Percentiles rank a stretch among this genome's conserved stretches.
phyloP scores from a whole-genome alignment of 2,797 vertebrate species.

The Argentina silus region DNA sequence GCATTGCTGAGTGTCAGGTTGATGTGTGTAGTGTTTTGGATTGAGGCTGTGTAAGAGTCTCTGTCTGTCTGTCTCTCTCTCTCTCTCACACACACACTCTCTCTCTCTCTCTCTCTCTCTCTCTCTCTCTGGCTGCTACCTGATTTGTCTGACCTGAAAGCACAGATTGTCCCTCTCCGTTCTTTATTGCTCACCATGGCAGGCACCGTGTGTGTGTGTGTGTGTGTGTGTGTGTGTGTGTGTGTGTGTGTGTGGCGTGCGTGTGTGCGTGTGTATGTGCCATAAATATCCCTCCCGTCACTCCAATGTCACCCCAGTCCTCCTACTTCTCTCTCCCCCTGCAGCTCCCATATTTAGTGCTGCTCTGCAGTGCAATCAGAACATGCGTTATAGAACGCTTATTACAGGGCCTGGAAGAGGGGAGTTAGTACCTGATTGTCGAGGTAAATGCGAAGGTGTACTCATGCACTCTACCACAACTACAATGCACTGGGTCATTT shows the following conservation, averaged over 20 bases:
- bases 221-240: slow-evolving; percentile 17
- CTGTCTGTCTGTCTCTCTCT: slow-evolving; percentile 16
- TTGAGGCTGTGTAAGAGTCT: neutral
- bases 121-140: slow-evolving; percentile 1
- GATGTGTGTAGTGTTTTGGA: too few relatives aligned
- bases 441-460: neutral
- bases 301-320: neutral
- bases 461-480: too few relatives aligned
- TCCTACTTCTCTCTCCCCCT: neutral
- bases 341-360: slow-evolving; percentile 20
- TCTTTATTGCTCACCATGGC: neutral
- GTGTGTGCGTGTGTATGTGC: neutral
- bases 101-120: too few relatives aligned
- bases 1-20: too few relatives aligned
- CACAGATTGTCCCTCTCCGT: slow-evolving; percentile 10
- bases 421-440: neutral
- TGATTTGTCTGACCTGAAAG: slow-evolving; percentile 6
- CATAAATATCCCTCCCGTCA: neutral
- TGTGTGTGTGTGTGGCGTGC: neutral
- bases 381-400: neutral
- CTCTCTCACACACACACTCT: too few relatives aligned
- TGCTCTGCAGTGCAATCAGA: slow-evolving; percentile 2
- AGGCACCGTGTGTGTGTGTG: neutral
- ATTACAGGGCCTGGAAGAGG: neutral
- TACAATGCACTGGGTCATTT: too few relatives aligned